phyloP scores from a whole-genome alignment of 53 echinoderm and acorn worm genomes.

The Zoroaster sp. region DNA sequence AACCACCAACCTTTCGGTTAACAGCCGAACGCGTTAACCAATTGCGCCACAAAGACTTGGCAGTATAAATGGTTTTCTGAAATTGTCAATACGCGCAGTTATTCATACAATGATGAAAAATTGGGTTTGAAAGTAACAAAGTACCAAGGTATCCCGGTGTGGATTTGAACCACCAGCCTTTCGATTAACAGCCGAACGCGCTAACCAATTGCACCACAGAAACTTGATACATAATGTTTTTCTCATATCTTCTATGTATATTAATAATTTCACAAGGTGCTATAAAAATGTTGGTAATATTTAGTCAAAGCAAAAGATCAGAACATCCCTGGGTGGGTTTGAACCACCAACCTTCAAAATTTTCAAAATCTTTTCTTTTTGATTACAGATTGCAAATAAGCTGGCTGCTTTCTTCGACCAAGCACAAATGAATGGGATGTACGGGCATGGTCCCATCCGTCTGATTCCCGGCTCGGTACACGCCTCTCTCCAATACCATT shows the following conservation, averaged over 20 bases:
- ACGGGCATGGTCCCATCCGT: neutral
- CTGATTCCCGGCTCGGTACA: slow-evolving; percentile 30
- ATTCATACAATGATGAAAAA: too few relatives aligned
- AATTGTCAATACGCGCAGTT: too few relatives aligned
- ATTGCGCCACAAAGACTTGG: too few relatives aligned
- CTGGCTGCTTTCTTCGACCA: neutral
- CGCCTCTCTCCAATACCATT: neutral
- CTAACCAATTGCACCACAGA: neutral
- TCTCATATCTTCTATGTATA: too few relatives aligned
- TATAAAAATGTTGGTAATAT: neutral
- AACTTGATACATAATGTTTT: neutral
- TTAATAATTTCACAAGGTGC: neutral
- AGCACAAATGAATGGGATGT: neutral
- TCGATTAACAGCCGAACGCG: neutral
- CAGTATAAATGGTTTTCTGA: too few relatives aligned
- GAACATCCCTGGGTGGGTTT: neutral
- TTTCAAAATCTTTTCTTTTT: neutral
- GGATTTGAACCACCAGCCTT: neutral
- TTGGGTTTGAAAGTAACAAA: too few relatives aligned
- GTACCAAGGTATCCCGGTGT: too few relatives aligned
- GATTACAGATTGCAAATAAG: neutral
- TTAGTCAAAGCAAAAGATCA: neutral
- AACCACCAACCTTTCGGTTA: too few relatives aligned
- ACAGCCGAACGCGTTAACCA: too few relatives aligned
- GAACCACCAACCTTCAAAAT: neutral